Conservation (phyloP, 2,888 invertebrate genomes). For the Petrolisthes manimaculis region DNA sequence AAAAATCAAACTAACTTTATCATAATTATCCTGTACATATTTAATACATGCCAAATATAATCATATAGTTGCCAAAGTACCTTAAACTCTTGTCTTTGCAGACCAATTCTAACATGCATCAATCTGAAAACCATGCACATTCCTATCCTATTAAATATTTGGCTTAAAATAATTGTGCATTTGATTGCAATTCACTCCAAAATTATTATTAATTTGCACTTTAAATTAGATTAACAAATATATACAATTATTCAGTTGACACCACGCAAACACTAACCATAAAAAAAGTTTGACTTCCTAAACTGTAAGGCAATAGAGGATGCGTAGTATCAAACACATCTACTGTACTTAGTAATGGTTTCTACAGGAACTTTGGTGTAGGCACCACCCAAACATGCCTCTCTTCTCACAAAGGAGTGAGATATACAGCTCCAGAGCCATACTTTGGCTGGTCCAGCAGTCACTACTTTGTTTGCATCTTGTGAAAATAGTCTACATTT, state of each 20-base stretch:
- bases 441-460: not conserved
- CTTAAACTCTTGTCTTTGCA: constrained; percentile 6
- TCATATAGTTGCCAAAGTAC: no score
- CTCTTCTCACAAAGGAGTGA: not conserved
- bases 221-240: constrained; percentile 29
- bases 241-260: constrained; percentile 28
- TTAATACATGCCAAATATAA: not conserved
- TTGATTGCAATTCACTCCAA: constrained; percentile 23
- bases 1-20: not conserved
- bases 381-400: constrained; percentile 28
- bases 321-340: constrained; percentile 29
- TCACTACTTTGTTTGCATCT: no score
- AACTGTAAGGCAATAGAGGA: constrained; percentile 34
- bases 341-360: constrained; percentile 26
- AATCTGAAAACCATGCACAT: not conserved
- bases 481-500: no score
- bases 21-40: constrained; percentile 20
- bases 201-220: constrained; percentile 26
- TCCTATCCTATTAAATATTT: constrained; percentile 29
- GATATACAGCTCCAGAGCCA: not conserved
- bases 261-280: constrained; percentile 24
- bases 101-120: not conserved
- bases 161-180: constrained; percentile 33
- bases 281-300: constrained; percentile 22
- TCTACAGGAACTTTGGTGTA: constrained; percentile 45